Evolutionary conservation across 2,797 vertebrate genomes (phyloP).

Genomic region (Acrocephalus scirpaceus): DNA sequence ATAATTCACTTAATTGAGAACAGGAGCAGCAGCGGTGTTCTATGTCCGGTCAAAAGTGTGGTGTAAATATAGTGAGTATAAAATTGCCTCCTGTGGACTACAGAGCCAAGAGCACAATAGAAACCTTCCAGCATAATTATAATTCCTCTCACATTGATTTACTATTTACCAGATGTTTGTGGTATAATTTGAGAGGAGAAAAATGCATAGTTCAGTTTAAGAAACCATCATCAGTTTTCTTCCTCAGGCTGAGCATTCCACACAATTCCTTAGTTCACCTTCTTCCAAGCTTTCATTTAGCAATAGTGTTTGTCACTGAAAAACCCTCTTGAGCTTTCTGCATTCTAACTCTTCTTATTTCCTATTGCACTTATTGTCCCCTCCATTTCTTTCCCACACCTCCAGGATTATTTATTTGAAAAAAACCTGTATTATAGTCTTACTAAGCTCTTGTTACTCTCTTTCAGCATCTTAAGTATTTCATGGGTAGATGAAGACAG

Average conservation of each 20-base stretch:
- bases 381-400: not conserved
- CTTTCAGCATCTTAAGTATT: not conserved
- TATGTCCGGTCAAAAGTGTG: not conserved
- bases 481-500: not conserved
- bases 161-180: not conserved
- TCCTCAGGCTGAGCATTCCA: not conserved
- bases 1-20: not conserved
- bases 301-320: not conserved
- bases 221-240: not conserved
- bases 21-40: fast-evolving
- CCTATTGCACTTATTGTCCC: not conserved
- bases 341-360: not conserved
- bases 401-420: not conserved
- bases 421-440: not conserved
- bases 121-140: not conserved
- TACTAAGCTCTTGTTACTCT: not conserved
- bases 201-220: not conserved
- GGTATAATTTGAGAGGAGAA: not conserved
- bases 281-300: not conserved
- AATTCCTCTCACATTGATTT: not conserved
- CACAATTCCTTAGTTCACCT: not conserved
- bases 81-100: not conserved
- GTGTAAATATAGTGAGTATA: not conserved
- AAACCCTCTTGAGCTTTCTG: not conserved
- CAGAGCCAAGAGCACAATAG: not conserved